Evolutionary conservation across 2,888 invertebrate species (phyloP).

Genomic region (Tuberolachnus salignus): DNA sequence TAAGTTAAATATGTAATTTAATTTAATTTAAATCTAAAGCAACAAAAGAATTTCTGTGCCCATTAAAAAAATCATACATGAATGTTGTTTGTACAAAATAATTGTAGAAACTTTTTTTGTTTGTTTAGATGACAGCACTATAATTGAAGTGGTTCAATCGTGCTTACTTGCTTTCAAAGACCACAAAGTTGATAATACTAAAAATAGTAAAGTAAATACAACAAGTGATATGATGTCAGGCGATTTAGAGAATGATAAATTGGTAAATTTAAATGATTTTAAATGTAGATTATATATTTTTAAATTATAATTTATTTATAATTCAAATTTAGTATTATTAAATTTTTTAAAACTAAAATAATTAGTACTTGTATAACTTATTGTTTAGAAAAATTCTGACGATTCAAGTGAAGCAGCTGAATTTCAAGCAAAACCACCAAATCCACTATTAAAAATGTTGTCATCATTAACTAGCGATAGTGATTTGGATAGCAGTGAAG

Average conservation of each 20-base stretch:
- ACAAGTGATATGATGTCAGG: not conserved
- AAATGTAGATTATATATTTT: not conserved
- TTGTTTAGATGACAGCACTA: slow-evolving; percentile 25
- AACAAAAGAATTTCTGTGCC: too few species aligned
- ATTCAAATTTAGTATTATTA: too few species aligned
- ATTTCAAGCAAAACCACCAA: not conserved
- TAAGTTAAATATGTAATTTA: too few species aligned
- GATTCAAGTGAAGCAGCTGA: too few species aligned
- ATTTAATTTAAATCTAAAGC: too few species aligned
- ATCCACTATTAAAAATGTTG: not conserved
- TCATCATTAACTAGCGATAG: not conserved
- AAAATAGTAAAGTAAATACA: not conserved
- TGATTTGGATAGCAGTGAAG: not conserved
- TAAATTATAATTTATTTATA: too few species aligned
- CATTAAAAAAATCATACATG: too few species aligned
- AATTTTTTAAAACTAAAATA: too few species aligned
- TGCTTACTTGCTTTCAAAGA: not conserved
- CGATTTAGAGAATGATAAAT: slow-evolving; percentile 9
- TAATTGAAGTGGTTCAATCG: not conserved
- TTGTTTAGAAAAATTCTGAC: too few species aligned
- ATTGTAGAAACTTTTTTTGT: not conserved
- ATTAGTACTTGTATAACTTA: too few species aligned
- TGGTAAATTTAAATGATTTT: slow-evolving; percentile 15
- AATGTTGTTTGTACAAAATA: too few species aligned
- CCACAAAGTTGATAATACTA: not conserved